Evolutionary conservation across 2,888 invertebrate genomes (phyloP).

Genomic region (Galerucella nymphaeae): DNA sequence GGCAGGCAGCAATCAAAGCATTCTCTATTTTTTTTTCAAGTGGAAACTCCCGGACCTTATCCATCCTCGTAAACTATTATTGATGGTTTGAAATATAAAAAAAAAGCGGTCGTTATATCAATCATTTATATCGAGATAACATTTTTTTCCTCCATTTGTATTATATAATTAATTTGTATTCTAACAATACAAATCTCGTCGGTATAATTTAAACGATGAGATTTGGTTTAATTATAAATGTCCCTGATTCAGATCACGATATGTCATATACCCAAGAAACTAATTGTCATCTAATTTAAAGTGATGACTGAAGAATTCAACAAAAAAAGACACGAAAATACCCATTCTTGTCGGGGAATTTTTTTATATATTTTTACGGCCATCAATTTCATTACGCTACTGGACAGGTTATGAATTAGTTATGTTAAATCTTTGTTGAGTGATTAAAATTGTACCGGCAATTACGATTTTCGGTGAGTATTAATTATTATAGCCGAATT

Average conservation of each 20-base stretch:
- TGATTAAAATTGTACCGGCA: neutral
- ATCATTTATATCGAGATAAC: neutral
- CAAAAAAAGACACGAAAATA: slow-evolving; percentile 5
- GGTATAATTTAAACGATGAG: neutral
- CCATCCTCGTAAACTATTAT: no score
- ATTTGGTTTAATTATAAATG: neutral
- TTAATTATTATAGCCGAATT: neutral
- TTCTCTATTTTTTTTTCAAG: no score
- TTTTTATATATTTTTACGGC: neutral
- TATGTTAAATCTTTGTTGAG: neutral
- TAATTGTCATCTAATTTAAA: slow-evolving; percentile 7
- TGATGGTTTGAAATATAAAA: no score
- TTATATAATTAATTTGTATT: slow-evolving; percentile 4
- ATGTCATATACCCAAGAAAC: neutral
- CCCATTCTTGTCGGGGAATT: neutral
- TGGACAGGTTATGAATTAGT: neutral
- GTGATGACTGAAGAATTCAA: slow-evolving; percentile 9
- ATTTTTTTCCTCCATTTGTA: neutral
- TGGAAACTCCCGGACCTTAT: no score
- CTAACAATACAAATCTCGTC: neutral
- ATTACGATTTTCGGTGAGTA: neutral
- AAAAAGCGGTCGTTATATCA: no score
- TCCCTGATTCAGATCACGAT: slow-evolving; percentile 9
- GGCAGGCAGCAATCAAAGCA: no score
- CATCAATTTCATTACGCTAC: neutral